Base-by-base conservation (phyloP, 2,797 vertebrate genomes). In the Antennarius maculatus region DNA sequence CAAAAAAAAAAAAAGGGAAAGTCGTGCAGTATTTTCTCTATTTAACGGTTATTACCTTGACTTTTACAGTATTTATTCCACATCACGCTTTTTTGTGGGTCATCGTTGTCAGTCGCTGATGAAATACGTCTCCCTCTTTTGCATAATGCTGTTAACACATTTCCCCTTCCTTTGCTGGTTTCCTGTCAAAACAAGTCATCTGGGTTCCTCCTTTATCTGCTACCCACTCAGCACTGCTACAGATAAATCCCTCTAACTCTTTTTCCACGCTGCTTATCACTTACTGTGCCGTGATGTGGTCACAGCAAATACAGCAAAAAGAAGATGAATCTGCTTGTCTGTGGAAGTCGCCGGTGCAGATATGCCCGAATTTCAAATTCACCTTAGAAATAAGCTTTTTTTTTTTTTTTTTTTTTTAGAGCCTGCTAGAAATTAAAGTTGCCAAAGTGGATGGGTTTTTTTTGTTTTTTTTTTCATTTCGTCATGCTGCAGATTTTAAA, bases 181-280 rank as follows among this genome's bases (percentile, higher is more conserved):
- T 83, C 31, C 89, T 83, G 88, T 91, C 85, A 87, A 80, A 87
- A 86, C 84, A 79, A 88, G 87, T 85, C 87, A 81, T 83, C 80
- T 73, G 82, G 72, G 84, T 86, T 81, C 54, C 67, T 63, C 80
- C 68, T 86, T 85, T 89, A 89, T 89, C 87, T 66, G 76, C 71
- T 61, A 23, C 76, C 77, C 85, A 87, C 88, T 90, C 88, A 84
- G 88, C 90, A 88, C 64, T 62, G 86, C 80, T 45, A 16, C 74
- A 80, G 90, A 89, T 91, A 91, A 90, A 88, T 82, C 87, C 85
- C 70, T 78, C 82, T 79, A 43, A 77, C 83, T 84, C 83, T 68
- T 80, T 39, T 41, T 77, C 87, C 82, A 67, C 53, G 79, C 85
- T 63, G 81, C 90, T 91, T 91, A 90, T 91, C 90, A 66, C 79